A percentile compares a stretch with the other conserved stretches of the same genome.
These are phyloP conservation scores for Eubasilissa splendida DNA, from an alignment of 2,888 invertebrate genomes.

Conservation along the genomic window DNA sequence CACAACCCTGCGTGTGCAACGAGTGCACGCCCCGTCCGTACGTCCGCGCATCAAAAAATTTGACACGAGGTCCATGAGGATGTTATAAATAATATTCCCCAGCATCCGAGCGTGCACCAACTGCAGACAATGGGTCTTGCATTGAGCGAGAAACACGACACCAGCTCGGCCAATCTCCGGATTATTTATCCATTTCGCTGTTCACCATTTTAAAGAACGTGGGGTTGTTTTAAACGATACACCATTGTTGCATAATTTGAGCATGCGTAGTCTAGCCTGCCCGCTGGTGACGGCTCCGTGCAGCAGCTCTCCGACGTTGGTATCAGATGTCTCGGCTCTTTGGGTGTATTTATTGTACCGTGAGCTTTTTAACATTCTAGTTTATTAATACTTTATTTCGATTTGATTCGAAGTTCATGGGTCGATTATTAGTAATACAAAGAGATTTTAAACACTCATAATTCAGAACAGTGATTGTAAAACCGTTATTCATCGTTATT, in stretches of 20 bases:
- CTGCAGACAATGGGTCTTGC: background rate
- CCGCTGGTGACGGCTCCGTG: no score
- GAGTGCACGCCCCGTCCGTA: no score
- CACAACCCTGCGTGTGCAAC: no score
- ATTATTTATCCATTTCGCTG: constrained; percentile 15
- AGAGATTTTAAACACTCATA: no score
- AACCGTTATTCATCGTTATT: no score
- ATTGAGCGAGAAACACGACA: background rate
- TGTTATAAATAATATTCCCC: background rate
- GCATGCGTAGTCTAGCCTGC: background rate
- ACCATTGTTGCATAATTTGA: constrained; percentile 25
- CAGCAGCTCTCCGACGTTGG: background rate
- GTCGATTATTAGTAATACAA: no score
- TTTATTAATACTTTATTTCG: no score
- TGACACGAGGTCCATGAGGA: background rate
- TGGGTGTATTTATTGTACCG: background rate
- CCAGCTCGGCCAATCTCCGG: constrained; percentile 3
- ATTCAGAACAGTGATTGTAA: no score
- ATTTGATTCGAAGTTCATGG: no score
- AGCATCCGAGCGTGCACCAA: background rate
- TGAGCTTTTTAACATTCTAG: no score
- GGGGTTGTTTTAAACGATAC: constrained; percentile 6
- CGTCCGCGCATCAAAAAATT: background rate
- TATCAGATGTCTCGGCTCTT: constrained; percentile 1
- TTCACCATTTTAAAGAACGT: background rate